A percentile compares a stretch with the other conserved stretches of the same genome.
phyloP scores from a whole-genome alignment of 1,140 invertebrate genomes.

The Micrasema minimum region DNA sequence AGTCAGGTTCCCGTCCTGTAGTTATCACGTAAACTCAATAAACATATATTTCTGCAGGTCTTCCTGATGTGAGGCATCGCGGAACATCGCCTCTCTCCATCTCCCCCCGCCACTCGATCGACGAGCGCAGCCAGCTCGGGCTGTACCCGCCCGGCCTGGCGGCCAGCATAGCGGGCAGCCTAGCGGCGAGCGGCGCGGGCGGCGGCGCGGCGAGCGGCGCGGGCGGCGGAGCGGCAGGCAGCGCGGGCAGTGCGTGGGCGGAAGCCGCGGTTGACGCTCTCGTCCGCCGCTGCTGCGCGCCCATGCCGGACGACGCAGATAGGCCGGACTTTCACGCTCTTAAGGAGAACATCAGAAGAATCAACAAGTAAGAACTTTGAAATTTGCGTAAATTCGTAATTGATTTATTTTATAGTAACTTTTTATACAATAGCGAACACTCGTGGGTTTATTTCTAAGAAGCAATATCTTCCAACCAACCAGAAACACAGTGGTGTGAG shows the following conservation, averaged over 20 bases:
- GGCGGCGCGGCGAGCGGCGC: background rate
- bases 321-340: slow-evolving; percentile 89
- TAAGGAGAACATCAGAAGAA: slow-evolving; percentile 84
- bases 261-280: slow-evolving; percentile 55
- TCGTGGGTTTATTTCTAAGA: too few species aligned
- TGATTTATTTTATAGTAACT: background rate
- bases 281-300: slow-evolving; percentile 47
- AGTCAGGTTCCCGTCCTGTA: too few species aligned
- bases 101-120: slow-evolving; percentile 63
- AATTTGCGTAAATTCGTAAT: background rate
- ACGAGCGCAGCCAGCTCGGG: slow-evolving; percentile 49
- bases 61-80: slow-evolving; percentile 61
- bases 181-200: background rate
- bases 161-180: slow-evolving; percentile 53
- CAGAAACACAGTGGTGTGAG: too few species aligned
- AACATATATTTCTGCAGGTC: slow-evolving; percentile 30
- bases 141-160: slow-evolving; percentile 54
- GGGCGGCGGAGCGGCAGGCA: background rate
- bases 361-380: slow-evolving; percentile 84
- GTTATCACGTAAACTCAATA: background rate
- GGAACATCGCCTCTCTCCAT: slow-evolving; percentile 64
- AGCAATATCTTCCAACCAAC: too few species aligned
- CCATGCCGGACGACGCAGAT: slow-evolving; percentile 66
- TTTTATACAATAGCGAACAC: too few species aligned
- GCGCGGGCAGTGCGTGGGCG: slow-evolving; percentile 58